A percentile compares a stretch with the other conserved stretches of the same genome.
Evolutionary conservation across 1,140 invertebrate species (phyloP).

Genomic region (Drosophila willistoni): DNA sequence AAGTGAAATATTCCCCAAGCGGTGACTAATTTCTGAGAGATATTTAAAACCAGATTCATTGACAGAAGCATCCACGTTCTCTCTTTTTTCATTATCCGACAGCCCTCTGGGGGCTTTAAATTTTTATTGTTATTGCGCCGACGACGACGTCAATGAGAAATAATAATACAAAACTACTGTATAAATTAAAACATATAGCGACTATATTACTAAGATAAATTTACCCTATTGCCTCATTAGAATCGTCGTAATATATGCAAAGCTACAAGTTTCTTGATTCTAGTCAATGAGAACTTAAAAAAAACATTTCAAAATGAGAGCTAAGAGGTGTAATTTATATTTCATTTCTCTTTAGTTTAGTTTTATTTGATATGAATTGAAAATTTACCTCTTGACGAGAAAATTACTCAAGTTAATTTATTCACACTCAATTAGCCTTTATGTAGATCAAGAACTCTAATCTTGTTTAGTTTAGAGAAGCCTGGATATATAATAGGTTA

Average conservation of each 20-base stretch:
- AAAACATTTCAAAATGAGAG: too few relatives aligned
- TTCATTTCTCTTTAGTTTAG: too few relatives aligned
- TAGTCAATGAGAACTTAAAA: too few relatives aligned
- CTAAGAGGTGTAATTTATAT: too few relatives aligned
- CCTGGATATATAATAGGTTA: too few relatives aligned
- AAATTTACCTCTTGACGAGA: too few relatives aligned
- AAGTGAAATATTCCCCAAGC: background rate
- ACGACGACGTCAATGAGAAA: background rate
- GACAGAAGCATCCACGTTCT: conserved; percentile 4
- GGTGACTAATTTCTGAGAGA: conserved; percentile 10
- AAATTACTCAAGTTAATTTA: too few relatives aligned
- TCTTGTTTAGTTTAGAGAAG: too few relatives aligned
- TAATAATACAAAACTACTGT: background rate
- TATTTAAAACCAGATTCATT: conserved; percentile 10
- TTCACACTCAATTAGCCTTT: too few relatives aligned
- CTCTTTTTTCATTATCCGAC: background rate
- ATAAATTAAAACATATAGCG: background rate
- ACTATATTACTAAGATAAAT: background rate
- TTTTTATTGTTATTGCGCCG: conserved; percentile 7
- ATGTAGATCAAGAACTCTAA: too few relatives aligned
- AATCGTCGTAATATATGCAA: background rate
- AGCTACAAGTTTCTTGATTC: too few relatives aligned
- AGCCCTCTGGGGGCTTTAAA: background rate
- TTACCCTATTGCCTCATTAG: background rate
- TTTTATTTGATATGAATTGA: too few relatives aligned